Evolutionary conservation across 2,797 vertebrate species (phyloP), one percentile per base, ranked within the genome.

Genomic region (Delichon dasypus): DNA sequence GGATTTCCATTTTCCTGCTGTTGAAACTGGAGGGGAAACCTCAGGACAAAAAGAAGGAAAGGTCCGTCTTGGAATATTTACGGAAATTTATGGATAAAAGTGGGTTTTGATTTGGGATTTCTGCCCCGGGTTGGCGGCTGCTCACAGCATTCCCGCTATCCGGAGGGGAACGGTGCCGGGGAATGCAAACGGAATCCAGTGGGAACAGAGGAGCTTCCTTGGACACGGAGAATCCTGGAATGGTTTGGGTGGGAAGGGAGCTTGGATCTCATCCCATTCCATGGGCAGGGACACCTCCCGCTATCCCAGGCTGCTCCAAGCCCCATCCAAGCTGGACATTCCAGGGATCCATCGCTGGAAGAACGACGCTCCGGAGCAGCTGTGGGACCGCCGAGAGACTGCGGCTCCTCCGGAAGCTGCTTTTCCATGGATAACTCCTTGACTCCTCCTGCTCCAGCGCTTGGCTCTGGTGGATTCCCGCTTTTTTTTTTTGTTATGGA

Each of bases 301-400:
- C 40, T 40, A 40, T 40, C 40, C 73, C 64, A n/a, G 60, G 53
- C 4, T 14, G 7, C 36, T 58, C 82, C 61, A 34, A 51, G 18
- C 12, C 32, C 45, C 1, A 0, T 54, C 83, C 65, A 42, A 1
- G 42, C 11, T 10, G 74, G 20, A 13, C 36, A 23, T 72, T n/a
- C 22, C 51, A 4, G 18, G 67, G 50, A 64, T 71, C 42, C 57
- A 15, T 19, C 84, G 4, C 13, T 2, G 23, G 16, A 29, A 20
- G 42, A 23, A 8, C 18, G 27, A 5, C 0, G 0, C 23, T 58
- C 36, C 0, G 0, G 79, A 22, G 48, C 14, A 18, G 0, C 47
- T 7, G 8, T 4, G 5, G 8, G 16, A 40, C 10, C 29, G 18
- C 27, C 2, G 1, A 26, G 66, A 51, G 19, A 19, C 4, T 7